Conservation (phyloP, 2,113 vertebrate genomes). For the Mobula birostris region DNA sequence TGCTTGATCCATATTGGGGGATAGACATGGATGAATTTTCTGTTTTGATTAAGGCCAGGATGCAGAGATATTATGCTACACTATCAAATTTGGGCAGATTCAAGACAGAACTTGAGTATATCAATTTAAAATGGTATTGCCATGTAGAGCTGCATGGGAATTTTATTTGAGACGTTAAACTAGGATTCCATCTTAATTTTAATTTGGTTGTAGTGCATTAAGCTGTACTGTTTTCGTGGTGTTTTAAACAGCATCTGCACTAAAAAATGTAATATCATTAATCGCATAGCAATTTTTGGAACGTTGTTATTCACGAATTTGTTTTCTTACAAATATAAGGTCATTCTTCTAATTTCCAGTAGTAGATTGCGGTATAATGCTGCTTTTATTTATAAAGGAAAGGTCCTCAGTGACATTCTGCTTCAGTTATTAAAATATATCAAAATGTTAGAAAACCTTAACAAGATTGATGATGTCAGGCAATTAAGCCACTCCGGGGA, state of each 20-base stretch:
- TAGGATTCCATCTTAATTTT: neutral
- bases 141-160: neutral
- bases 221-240: neutral
- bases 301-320: neutral
- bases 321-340: neutral
- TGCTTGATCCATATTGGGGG: neutral
- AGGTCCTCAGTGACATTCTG: neutral
- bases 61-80: neutral
- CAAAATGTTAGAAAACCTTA: neutral
- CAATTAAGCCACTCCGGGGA: no score
- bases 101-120: neutral
- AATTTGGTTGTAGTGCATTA: neutral
- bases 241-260: neutral
- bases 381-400: neutral
- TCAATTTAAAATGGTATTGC: neutral
- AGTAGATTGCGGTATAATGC: neutral
- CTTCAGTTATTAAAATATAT: neutral
- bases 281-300: neutral
- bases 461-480: neutral
- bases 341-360: neutral
- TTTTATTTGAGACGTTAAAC: neutral
- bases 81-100: no score
- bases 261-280: neutral
- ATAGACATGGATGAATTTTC: neutral
- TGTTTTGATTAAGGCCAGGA: neutral